Conservation (phyloP, 2,113 vertebrate genomes). For the Antechinus flavipes region DNA sequence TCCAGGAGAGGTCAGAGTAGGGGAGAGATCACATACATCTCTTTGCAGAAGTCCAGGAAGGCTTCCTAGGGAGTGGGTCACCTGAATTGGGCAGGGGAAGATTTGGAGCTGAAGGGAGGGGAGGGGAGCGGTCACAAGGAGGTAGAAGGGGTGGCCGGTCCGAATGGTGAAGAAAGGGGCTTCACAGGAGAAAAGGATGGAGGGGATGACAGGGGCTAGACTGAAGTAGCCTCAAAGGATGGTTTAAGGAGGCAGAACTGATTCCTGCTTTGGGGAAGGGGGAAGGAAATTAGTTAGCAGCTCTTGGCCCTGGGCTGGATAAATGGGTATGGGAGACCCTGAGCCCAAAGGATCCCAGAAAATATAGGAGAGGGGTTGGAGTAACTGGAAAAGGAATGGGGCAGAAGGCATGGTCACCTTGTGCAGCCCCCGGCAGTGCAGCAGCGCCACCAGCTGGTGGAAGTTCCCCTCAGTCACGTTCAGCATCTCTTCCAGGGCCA, state of each 20-base stretch:
- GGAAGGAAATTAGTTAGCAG: neutral
- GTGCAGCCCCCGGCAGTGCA: conserved; percentile 92
- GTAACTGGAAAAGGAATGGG: neutral
- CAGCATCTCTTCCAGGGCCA: conserved; percentile 91
- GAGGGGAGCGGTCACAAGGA: neutral
- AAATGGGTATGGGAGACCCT: neutral
- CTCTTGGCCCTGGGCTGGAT: neutral
- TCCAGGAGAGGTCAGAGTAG: conserved; percentile 3
- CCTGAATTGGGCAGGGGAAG: neutral
- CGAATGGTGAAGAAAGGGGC: neutral
- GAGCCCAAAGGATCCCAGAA: neutral
- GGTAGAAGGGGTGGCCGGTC: neutral
- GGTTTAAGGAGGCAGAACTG: neutral
- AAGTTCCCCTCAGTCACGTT: conserved; percentile 93
- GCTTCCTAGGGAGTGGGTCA: conserved; percentile 1
- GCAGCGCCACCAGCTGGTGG: conserved; percentile 92
- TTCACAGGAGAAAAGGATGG: neutral
- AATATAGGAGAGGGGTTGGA: neutral
- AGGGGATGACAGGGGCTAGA: neutral
- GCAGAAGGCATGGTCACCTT: conserved; percentile 84
- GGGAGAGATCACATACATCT: neutral
- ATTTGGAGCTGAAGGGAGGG: neutral
- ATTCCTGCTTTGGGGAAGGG: neutral
- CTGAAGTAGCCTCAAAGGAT: neutral
- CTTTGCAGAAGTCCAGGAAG: neutral